A percentile compares a stretch with the other conserved stretches of the same genome.
phyloP scores from a whole-genome alignment of 2,888 invertebrate genomes.

The Tinea trinotella region DNA sequence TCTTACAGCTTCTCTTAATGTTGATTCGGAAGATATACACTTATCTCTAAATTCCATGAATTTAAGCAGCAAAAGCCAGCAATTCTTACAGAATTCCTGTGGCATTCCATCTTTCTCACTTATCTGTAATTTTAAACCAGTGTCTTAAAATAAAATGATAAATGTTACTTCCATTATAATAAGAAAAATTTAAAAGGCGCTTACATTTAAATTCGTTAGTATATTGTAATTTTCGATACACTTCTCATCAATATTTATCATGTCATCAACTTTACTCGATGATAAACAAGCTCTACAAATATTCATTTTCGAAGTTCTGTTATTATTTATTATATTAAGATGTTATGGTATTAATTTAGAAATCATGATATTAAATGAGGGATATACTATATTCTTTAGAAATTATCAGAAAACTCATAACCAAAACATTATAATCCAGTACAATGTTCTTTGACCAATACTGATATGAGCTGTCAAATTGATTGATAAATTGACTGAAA shows the following conservation, averaged over 20 bases:
- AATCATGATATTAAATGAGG: no score
- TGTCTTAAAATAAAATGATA: no score
- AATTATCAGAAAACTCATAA: no score
- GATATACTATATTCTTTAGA: no score
- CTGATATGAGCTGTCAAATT: no score
- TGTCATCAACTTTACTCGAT: conserved; percentile 27
- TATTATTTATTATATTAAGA: no score
- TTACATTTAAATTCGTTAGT: conserved; percentile 46
- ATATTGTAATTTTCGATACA: conserved; percentile 39
- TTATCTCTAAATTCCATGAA: conserved; percentile 42
- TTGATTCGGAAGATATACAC: conserved; percentile 34
- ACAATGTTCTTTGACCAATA: no score
- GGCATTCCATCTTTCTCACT: conserved; percentile 35
- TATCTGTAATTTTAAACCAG: conserved; percentile 33
- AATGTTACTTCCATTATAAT: no score
- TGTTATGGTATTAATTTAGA: no score
- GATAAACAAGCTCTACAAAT: conserved; percentile 47
- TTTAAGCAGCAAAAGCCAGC: conserved; percentile 31
- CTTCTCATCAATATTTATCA: conserved; percentile 33
- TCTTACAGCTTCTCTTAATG: conserved; percentile 12
- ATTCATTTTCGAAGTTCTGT: conserved; percentile 37
- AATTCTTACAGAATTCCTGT: conserved; percentile 37
- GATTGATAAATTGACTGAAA: no score
- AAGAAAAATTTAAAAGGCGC: no score
- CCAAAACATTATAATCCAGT: no score